Evolutionary conservation across 2,797 vertebrate genomes (phyloP).

Genomic region (Myotis myotis): DNA sequence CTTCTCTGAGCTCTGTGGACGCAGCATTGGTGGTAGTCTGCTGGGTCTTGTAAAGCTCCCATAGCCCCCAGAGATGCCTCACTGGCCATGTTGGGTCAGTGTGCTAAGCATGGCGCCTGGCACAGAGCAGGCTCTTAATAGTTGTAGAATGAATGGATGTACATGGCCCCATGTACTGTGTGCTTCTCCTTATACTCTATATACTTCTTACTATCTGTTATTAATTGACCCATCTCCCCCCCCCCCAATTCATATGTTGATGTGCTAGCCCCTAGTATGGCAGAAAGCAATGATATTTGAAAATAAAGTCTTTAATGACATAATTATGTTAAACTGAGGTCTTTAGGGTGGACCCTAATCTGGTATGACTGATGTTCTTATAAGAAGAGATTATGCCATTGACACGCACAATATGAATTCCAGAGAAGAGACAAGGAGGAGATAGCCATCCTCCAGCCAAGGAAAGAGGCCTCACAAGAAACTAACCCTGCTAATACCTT

Average conservation of each 20-base stretch:
- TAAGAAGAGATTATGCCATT: not conserved
- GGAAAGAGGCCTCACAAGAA: not conserved
- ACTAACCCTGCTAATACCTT: not conserved
- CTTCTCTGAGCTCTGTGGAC: not conserved
- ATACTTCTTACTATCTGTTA: not conserved
- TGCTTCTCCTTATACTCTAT: not conserved
- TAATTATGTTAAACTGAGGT: not conserved
- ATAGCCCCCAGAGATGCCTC: not conserved
- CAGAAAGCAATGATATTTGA: not conserved
- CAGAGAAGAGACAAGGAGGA: not conserved
- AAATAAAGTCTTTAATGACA: not conserved
- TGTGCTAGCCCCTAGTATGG: not conserved
- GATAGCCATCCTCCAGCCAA: not conserved
- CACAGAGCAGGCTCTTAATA: not conserved
- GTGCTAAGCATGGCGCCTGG: not conserved
- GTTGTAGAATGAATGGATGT: not conserved
- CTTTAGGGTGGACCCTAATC: not conserved
- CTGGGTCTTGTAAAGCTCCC: not conserved
- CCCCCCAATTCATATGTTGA: not conserved
- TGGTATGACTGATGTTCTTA: not conserved
- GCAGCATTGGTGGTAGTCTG: not conserved
- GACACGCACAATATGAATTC: not conserved
- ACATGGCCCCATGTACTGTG: accelerated
- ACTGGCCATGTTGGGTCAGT: too few relatives aligned
- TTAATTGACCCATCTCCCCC: not conserved